Base-by-base conservation (phyloP, 1,140 invertebrate species). In the Lepidotrigona ventralis region DNA sequence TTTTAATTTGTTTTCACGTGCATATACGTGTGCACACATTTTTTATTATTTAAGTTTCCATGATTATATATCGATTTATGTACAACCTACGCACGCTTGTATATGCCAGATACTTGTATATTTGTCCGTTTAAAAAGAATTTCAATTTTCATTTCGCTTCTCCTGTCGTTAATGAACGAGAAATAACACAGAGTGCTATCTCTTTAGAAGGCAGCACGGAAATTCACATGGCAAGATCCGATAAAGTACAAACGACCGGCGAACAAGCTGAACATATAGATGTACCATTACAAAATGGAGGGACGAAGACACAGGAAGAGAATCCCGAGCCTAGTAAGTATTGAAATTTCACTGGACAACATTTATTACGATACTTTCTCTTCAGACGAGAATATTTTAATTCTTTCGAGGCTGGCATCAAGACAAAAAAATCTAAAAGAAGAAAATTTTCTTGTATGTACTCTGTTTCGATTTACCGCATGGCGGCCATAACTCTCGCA, bases 281-380 rank as follows among this genome's bases (percentile, higher is more conserved):
- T 69, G 92, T 94, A 33, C 93, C 93, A 19, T 64, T 94, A 29
- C 94, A 94, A 88, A 94, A 94, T 66, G 94, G 94, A 51, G 93
- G 93, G 6, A 93, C 94, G 1, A 94, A 94, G 86, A 92, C 92
- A 66, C 94, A 94, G 73, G 93, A 94, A 29, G 94, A 94, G 78
- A 94, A 93, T 91, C 92, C 92, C 29, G 93, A 94, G 74, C 87
- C 92, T 86, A 92, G 93, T 94, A 84, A 91, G 89, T 54, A 53
- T 53, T 6, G n/a, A 21, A n/a, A 51, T 66, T 66, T 12, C 6
- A 4, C 15, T 66, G 1, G 2, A 19, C 58, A 33, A 66, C 29
- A 66, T 66, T 29, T 64, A 64, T 5, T 64, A 29, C 29, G 17
- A 29, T 29, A 46, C 39, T 46, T 46, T 46, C 39, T 46, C 39